A percentile compares a stretch with the other conserved stretches of the same genome.
phyloP scores from a whole-genome alignment of 2,797 vertebrate species.

The Rhinoraja longicauda region DNA sequence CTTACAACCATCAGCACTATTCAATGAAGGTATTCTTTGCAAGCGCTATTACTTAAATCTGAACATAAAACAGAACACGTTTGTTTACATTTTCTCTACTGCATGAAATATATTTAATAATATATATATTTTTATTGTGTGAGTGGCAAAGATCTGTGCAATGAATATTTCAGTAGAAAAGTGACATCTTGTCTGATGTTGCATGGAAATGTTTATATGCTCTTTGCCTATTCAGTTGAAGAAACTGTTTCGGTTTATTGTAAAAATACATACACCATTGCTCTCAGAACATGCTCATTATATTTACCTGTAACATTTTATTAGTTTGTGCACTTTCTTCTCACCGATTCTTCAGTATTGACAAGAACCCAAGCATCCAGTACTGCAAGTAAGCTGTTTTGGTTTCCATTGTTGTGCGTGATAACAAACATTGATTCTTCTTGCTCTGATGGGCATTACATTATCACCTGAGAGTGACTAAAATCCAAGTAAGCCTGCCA shows the following conservation, averaged over 20 bases:
- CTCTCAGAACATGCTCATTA: not conserved
- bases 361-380: no score
- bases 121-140: not conserved
- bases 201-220: not conserved
- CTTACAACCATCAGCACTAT: not conserved
- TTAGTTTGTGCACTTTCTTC: not conserved
- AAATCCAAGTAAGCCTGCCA: not conserved
- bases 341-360: not conserved
- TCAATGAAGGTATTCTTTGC: not conserved
- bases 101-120: not conserved
- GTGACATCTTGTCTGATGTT: not conserved
- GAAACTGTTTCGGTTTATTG: not conserved
- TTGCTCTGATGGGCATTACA: not conserved
- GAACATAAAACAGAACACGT: not conserved
- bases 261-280: not conserved
- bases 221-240: not conserved
- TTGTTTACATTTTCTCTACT: not conserved
- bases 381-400: not conserved
- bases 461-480: not conserved
- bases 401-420: not conserved
- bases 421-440: not conserved
- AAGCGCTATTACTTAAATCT: not conserved
- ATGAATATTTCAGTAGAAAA: not conserved
- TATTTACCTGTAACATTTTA: not conserved
- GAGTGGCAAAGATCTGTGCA: not conserved